Evolutionary conservation across 2,113 vertebrate species (phyloP), one percentile per base, ranked within the genome.

Genomic region (Bothrops jararaca): DNA sequence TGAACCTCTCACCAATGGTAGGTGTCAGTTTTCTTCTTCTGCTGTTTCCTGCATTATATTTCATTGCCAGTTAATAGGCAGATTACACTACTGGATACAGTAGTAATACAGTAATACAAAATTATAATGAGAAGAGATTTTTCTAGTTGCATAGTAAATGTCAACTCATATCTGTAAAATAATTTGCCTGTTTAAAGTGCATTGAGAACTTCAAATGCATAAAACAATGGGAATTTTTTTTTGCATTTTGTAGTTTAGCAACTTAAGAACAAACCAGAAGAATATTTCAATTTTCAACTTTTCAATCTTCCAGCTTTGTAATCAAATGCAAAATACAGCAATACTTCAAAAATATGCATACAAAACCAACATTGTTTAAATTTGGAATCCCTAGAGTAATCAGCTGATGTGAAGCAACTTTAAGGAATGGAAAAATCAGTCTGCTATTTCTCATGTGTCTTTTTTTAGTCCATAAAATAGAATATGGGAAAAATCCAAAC

Each of bases 341-440:
- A 95, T 95, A 94, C 92, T 94, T 96, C 93, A 89, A 91, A 88
- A 57, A 90, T 64, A 90, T 20, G 1, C 80, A 88, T 93, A 94
- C 5, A 95, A 96, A 97, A 94, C 92, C 94, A 95, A 96, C 85
- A 56, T 97, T 96, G 94, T 96, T 96, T 96, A 96, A 97, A 95
- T 96, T 95, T 97, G 97, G 95, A 96, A 93, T 97, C 97, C 96
- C 95, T 60, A 94, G 97, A 97, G 96, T 91, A 95, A 97, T 96
- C 95, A 96, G 45, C 94, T 95, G 95, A 97, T 92, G 54, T 94
- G 92, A 91, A 96, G 93, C 92, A 93, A 97, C 95, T 94, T 95
- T 89, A 96, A 96, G 94, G 94, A 95, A 97, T 96, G 94, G 96
- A 96, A 96, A 96, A 97, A 97, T 93, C 56, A 91, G 94, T 91